Base-by-base conservation (phyloP, 2,888 invertebrate genomes). In the Euproctis similis region DNA sequence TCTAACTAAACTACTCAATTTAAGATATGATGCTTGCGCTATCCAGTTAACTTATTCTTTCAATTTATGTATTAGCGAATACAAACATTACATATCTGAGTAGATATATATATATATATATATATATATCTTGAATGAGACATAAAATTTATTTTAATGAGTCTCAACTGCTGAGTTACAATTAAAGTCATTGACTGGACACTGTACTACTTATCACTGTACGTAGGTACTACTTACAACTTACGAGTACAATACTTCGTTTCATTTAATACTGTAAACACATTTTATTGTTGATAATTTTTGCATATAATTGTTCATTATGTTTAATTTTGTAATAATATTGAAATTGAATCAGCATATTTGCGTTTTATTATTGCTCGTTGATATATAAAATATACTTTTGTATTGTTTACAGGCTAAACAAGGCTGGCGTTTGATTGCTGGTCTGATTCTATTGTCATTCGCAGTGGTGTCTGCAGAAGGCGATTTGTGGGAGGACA, bases 401-500 rank as follows among this genome's bases (percentile, higher is more conserved):
- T 8, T 3, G 4, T 31, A 19, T 36, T 35, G 6, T 28, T 48
- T 43, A 6, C 53, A 78, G 77, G 56, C 46, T 32, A 75, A 73
- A 45, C 59, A 57, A 25, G 66, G 69, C 60, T 71, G 66, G 67
- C 84, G 70, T 71, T 14, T 85, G 60, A 67, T 86, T 38, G 77
- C 82, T 26, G 78, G 75, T 21, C 61, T 88, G 53, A 67, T 88
- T 43, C 63, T 86, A 49, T 51, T 87, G 43, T 78, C 81, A 12
- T 65, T 84, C 25, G 81, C 85, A n/a, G 65, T 77, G 36, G 75
- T 70, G 7, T 59, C 80, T 14, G 88, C 87, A 7, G 89, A 89
- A 51, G 91, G 91, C 4, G 93, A 93, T 77, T 89, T 92, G 35
- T 89, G 89, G 89, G 92, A 93, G 63, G 93, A 93, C 61, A 89